Evolutionary conservation across 2,797 vertebrate species (phyloP), one percentile per base, ranked within the genome.

Genomic region (Epinephelus awoara): DNA sequence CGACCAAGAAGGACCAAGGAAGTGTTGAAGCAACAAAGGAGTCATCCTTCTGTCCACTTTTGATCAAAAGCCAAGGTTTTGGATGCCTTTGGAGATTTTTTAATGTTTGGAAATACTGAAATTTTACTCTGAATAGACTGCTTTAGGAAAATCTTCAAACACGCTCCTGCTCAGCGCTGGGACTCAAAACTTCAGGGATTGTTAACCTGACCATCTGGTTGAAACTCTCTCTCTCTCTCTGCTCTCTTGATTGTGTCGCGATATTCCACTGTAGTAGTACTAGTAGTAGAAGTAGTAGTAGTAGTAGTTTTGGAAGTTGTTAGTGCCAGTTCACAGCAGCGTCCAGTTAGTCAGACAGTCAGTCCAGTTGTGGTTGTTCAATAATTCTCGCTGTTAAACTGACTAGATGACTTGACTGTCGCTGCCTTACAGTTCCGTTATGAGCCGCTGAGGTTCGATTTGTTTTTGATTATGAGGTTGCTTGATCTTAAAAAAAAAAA

Each of bases 361-460:
- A 34, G 76, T 58, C 78, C 72, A 49, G 59, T 55, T 82, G 72
- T 50, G 56, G 65, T 73, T 80, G 75, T 82, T 82, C 82, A 73
- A 71, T 49, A 62, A 84, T 62, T 82, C 23, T 77, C 17, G 29
- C 71, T 40, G 67, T 61, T 23, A 3, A 49, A 56, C 72, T 6
- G 23, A 65, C 64, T n/a, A 1, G 15, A 8, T 4, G 74, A 25
- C 77, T 7, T 42, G 73, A 54, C 67, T 5, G 21, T 3, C 56
- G 69, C 64, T 46, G 89, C 86, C 51, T 75, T 88, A 90, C 88
- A 89, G 89, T 87, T 89, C 81, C 19, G 52, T 83, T 82, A 85
- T 82, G 85, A 90, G 90, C 85, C 77, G 23, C 92, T 95, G 94
- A 95, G 94, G 94, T 95, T 94, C 69, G 23, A 85, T 87, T 93